phyloP scores from a whole-genome alignment of 2,797 vertebrate genomes.

The Oryzias sinensis region DNA sequence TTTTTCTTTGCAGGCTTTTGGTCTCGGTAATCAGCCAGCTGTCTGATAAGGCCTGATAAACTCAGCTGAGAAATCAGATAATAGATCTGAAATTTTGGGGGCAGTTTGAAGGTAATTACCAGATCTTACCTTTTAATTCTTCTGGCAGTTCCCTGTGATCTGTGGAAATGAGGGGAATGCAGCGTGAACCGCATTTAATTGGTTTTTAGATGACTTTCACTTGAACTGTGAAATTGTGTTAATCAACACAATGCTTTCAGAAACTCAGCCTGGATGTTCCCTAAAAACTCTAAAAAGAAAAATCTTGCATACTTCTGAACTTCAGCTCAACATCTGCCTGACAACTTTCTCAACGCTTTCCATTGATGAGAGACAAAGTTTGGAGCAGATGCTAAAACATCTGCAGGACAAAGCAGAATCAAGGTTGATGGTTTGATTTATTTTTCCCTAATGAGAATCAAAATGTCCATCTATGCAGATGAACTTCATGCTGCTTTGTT shows the following conservation, averaged over 20 bases:
- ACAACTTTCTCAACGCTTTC: background rate
- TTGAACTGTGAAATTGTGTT: conserved; percentile 62
- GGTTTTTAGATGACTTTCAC: conserved; percentile 63
- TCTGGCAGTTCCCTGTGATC: conserved; percentile 55
- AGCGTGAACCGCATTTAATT: conserved; percentile 64
- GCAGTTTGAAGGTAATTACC: conserved; percentile 63
- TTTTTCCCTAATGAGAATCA: too few relatives aligned
- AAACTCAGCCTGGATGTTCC: conserved; percentile 13
- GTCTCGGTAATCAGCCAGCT: conserved; percentile 38
- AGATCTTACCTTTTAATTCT: conserved; percentile 70
- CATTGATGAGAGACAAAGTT: background rate
- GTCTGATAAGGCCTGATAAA: conserved; percentile 56
- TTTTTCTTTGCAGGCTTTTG: conserved; percentile 44
- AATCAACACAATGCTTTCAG: conserved; percentile 51
- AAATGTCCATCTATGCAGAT: too few relatives aligned
- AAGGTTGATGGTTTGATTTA: too few relatives aligned
- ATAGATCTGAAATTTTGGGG: conserved; percentile 55
- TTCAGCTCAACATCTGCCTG: background rate
- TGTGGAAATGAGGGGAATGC: conserved; percentile 61
- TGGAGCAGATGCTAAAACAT: background rate
- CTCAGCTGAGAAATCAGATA: conserved; percentile 53
- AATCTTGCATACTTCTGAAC: background rate
- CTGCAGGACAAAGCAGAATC: too few relatives aligned
- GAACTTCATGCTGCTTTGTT: too few relatives aligned
- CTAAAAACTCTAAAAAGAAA: conserved; percentile 2